Evolutionary conservation across 53 echinoderm and acorn worm genomes (phyloP), one percentile per base, ranked within the genome.

Genomic region (Antedon mediterranea): DNA sequence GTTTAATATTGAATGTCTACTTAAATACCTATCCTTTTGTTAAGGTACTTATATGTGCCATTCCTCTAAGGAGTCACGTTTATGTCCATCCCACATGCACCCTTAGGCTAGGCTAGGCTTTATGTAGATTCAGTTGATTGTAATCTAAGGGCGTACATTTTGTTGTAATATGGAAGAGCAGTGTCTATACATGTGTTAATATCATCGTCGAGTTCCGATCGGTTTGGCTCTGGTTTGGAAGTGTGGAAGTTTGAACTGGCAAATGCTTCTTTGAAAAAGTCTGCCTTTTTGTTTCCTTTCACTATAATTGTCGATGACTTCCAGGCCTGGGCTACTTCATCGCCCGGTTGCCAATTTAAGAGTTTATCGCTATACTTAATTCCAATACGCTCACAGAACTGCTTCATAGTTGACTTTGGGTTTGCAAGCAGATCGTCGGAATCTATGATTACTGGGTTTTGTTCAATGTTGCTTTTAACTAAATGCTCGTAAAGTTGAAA

Each of bases 101-200:
- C n/a, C n/a, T n/a, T n/a, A n/a, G n/a, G n/a, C n/a, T n/a, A n/a
- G n/a, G n/a, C n/a, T n/a, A n/a, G n/a, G n/a, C n/a, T n/a, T n/a
- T n/a, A n/a, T n/a, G n/a, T n/a, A n/a, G n/a, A n/a, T n/a, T n/a
- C n/a, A n/a, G n/a, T n/a, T n/a, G 20, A 2, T 23, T 23, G 2
- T 23, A 57, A 26, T 28, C 85, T 43, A 4, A 80, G 31, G 18
- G 71, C 85, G 28, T 81, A 76, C 85, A 85, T 85, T 33, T 85
- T 71, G 18, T 42, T 29, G 70, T 85, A 85, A 71, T 76, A 85
- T 14, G 85, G 85, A 72, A 81, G 76, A 32, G 76, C 72, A 32
- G 27, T 30, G 26, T 81, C 85, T 13, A 85, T 77, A 33, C 85
- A 85, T 13, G 71, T 41, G 28, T 76, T 32, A 31, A 85, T 34